These are phyloP conservation scores for Myzus persicae DNA, from an alignment of 1,140 invertebrate genomes.

Conservation along the genomic window DNA sequence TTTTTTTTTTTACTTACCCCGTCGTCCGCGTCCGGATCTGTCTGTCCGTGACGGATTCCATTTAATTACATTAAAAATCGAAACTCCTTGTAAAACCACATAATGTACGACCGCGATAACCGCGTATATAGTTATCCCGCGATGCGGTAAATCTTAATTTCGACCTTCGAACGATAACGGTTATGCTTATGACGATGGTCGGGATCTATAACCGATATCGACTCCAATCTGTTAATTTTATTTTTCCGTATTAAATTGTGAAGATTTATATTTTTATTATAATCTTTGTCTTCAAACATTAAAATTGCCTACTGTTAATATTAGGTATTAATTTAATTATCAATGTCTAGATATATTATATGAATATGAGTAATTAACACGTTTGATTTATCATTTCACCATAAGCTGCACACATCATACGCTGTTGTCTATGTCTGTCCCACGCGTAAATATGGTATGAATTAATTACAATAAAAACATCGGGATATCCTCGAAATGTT, in stretches of 20 bases:
- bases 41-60: constrained; percentile 12
- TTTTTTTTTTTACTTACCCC: constrained; percentile 5
- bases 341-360: neutral
- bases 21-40: neutral
- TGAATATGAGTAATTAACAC: neutral
- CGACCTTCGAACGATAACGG: neutral
- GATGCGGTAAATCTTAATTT: neutral
- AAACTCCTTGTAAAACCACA: neutral
- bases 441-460: neutral
- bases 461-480: constrained; percentile 38
- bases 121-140: neutral
- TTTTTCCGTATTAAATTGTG: neutral
- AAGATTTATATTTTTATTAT: neutral
- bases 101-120: neutral
- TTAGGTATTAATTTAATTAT: neutral
- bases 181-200: neutral
- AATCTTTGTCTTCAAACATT: neutral
- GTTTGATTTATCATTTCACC: neutral
- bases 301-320: neutral
- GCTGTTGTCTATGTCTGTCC: neutral
- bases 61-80: constrained; percentile 34
- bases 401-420: neutral
- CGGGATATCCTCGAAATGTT: neutral
- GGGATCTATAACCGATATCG: neutral
- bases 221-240: neutral